Conservation (phyloP, 2,888 invertebrate genomes). For the Oligia fasciuncula region DNA sequence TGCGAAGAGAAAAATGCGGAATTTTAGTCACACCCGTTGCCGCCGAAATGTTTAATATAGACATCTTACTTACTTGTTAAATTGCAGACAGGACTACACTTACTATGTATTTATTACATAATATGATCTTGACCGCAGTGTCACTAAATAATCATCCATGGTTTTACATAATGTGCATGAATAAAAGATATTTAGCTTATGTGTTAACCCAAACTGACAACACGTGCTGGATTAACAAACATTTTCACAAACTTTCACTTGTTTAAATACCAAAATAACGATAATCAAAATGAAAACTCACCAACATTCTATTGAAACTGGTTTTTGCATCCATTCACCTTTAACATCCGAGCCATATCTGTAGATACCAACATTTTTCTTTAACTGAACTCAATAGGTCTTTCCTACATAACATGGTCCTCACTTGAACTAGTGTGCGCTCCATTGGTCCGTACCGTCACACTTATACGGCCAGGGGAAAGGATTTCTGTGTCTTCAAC, state of each 20-base stretch:
- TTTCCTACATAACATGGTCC: conserved; percentile 22
- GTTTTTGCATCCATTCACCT: too few species aligned
- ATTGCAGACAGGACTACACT: neutral
- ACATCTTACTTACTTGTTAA: neutral
- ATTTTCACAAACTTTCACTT: neutral
- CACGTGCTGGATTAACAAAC: neutral
- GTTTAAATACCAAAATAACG: neutral
- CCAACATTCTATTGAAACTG: neutral
- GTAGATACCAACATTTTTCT: neutral
- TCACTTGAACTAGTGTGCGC: conserved; percentile 56
- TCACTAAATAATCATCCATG: too few species aligned
- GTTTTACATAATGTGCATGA: too few species aligned
- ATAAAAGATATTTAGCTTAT: neutral
- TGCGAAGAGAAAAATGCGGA: neutral
- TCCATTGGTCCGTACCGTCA: conserved; percentile 51
- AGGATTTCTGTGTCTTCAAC: conserved; percentile 61
- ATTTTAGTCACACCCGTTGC: neutral
- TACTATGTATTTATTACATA: neutral
- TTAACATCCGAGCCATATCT: neutral
- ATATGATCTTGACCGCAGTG: neutral
- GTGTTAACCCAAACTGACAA: neutral
- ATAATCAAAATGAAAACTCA: neutral
- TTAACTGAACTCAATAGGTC: conserved; percentile 7
- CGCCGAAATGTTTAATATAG: neutral
- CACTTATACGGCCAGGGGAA: conserved; percentile 55